These are phyloP conservation scores for Melanophora roralis DNA, from an alignment of 2,888 invertebrate genomes.

Conservation along the genomic window DNA sequence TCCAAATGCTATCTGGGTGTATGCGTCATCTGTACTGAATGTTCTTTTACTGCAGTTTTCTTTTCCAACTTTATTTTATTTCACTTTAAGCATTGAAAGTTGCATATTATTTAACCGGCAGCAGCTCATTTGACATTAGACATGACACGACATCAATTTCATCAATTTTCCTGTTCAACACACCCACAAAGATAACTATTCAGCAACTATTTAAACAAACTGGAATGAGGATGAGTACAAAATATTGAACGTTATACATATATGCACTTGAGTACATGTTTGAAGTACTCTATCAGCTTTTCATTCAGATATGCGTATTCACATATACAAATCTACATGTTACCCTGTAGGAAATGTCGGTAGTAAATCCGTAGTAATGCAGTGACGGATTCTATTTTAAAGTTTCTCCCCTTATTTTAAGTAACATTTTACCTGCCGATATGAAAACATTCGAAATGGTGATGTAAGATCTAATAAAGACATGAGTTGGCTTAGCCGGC, in stretches of 20 bases:
- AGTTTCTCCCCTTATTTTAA: no score
- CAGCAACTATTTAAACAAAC: not conserved
- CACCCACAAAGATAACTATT: conserved; percentile 40
- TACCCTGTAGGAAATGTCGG: no score
- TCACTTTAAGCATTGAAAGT: conserved; percentile 19
- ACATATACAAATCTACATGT: conserved; percentile 7
- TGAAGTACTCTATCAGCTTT: not conserved
- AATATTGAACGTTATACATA: not conserved
- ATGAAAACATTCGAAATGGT: no score
- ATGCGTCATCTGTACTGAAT: not conserved
- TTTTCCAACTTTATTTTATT: not conserved
- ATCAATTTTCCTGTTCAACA: conserved; percentile 62
- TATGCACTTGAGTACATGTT: conserved; percentile 15
- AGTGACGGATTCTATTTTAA: no score
- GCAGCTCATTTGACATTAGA: conserved; percentile 62
- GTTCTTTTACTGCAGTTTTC: not conserved
- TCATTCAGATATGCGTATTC: not conserved
- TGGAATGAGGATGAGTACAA: conserved; percentile 14
- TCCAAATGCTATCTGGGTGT: not conserved
- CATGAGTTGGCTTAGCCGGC: no score
- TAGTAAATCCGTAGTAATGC: no score
- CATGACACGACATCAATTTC: conserved; percentile 62
- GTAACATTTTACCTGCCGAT: no score
- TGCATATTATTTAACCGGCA: conserved; percentile 48
- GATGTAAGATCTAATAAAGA: no score